Evolutionary conservation across 2,888 invertebrate genomes (phyloP).

Genomic region (Chrysodeixis includens): DNA sequence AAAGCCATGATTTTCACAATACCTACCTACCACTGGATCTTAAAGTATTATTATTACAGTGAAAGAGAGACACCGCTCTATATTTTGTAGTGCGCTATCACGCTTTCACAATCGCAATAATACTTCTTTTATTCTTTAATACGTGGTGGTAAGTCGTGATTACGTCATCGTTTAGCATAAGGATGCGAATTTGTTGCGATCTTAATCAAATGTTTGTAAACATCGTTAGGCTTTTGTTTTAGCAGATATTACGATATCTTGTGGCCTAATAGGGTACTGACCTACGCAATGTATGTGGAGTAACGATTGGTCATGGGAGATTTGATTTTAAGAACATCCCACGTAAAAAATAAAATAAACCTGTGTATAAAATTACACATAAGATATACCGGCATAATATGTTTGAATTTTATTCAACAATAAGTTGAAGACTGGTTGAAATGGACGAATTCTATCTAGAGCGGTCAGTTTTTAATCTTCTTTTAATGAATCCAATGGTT

Average conservation of each 20-base stretch:
- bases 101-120: too few relatives aligned
- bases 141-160: too few relatives aligned
- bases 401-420: too few relatives aligned
- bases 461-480: neutral
- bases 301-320: constrained; percentile 1
- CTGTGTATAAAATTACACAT: too few relatives aligned
- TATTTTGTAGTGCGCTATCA: too few relatives aligned
- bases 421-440: too few relatives aligned
- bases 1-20: constrained; percentile 37
- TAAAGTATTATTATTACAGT: too few relatives aligned
- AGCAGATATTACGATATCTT: neutral
- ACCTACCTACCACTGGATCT: too few relatives aligned
- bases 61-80: too few relatives aligned
- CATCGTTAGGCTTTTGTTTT: neutral
- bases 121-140: too few relatives aligned
- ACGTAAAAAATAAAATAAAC: neutral
- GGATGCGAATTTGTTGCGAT: constrained; percentile 24
- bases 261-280: neutral
- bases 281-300: constrained; percentile 2
- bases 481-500: neutral
- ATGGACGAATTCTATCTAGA: too few relatives aligned
- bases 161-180: constrained; percentile 18
- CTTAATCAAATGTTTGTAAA: constrained; percentile 25
- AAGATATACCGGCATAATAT: too few relatives aligned
- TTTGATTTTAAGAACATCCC: neutral